Evolutionary conservation across 2,113 vertebrate species (phyloP).

Genomic region (Malurus melanocephalus): DNA sequence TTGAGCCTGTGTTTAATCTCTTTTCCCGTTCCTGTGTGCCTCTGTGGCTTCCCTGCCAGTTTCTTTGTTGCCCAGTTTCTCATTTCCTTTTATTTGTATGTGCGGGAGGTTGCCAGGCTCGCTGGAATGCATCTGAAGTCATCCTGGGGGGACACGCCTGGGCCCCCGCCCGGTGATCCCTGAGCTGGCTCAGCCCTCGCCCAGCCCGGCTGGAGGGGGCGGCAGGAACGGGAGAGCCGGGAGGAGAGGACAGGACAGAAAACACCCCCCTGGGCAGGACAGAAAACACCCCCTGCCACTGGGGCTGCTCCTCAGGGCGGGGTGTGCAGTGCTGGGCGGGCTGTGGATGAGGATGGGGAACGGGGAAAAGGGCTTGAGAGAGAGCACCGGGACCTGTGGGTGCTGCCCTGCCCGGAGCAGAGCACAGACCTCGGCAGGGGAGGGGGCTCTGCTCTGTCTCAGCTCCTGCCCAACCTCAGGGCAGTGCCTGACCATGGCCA

Average conservation of each 20-base stretch:
- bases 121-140: constrained; percentile 83
- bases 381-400: neutral
- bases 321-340: fast-evolving
- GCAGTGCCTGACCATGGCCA: fast-evolving
- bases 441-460: neutral
- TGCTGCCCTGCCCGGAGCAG: neutral
- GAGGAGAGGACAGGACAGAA: neutral
- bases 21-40: constrained; percentile 63
- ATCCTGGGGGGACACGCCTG: constrained; percentile 67
- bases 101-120: constrained; percentile 78
- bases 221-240: neutral
- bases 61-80: constrained; percentile 75
- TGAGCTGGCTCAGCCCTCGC: constrained; percentile 57
- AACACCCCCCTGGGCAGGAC: neutral
- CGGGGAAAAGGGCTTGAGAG: neutral
- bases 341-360: neutral
- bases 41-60: constrained; percentile 65
- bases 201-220: neutral
- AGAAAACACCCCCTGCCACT: neutral
- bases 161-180: constrained; percentile 46
- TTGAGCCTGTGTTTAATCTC: constrained; percentile 68
- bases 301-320: fast-evolving
- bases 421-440: neutral
- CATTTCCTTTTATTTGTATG: constrained; percentile 83
- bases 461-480: neutral